Evolutionary conservation across 2,888 invertebrate genomes (phyloP).

Genomic region (Tachina grossa): DNA sequence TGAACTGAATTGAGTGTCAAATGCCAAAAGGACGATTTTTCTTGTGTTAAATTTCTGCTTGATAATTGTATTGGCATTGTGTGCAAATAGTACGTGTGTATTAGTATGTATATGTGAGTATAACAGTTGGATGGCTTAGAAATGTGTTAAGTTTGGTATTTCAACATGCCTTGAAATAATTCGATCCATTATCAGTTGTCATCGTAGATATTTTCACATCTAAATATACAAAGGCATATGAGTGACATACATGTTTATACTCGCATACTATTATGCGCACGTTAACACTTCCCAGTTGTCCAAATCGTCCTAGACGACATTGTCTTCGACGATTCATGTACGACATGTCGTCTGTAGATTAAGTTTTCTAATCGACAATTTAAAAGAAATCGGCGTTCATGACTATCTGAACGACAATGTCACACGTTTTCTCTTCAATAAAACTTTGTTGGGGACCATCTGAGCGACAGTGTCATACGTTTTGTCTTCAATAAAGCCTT

Average conservation of each 20-base stretch:
- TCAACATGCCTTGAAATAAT: slow-evolving; percentile 74
- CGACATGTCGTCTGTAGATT: too few relatives aligned
- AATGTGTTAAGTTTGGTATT: slow-evolving; percentile 51
- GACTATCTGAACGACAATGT: too few relatives aligned
- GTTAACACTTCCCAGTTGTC: too few relatives aligned
- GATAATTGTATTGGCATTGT: slow-evolving; percentile 51
- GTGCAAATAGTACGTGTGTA: not conserved
- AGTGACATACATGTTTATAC: not conserved
- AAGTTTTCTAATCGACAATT: too few relatives aligned
- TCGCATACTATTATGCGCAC: not conserved
- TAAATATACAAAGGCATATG: slow-evolving; percentile 3
- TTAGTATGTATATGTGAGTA: not conserved
- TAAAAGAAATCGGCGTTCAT: too few relatives aligned
- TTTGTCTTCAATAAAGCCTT: too few relatives aligned
- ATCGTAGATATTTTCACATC: slow-evolving; percentile 76
- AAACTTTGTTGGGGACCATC: too few relatives aligned
- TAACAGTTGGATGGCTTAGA: slow-evolving; percentile 25
- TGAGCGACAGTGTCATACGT: too few relatives aligned
- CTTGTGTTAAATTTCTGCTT: slow-evolving; percentile 57
- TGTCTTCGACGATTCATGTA: too few relatives aligned
- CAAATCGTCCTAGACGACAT: too few relatives aligned
- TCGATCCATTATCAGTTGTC: slow-evolving; percentile 81
- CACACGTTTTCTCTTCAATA: too few relatives aligned
- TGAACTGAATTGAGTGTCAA: slow-evolving; percentile 62
- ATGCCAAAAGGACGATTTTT: slow-evolving; percentile 66